These are phyloP conservation scores for Melieria omissa DNA, from an alignment of 2,888 invertebrate genomes.

Conservation along the genomic window DNA sequence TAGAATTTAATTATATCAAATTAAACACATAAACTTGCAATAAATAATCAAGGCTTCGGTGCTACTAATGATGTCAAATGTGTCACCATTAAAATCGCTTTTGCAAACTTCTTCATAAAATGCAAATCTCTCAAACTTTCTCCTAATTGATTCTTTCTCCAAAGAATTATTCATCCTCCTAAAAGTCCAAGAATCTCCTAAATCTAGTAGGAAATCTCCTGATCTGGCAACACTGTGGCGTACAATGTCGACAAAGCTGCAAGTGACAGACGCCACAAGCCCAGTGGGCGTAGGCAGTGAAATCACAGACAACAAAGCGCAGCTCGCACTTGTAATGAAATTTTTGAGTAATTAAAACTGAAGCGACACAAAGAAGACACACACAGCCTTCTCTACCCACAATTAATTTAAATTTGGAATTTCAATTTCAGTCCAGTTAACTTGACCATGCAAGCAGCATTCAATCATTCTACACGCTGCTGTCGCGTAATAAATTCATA, in stretches of 20 bases:
- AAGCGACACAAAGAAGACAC: not conserved
- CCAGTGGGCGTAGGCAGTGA: not conserved
- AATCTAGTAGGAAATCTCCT: too few relatives aligned
- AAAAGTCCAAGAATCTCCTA: not conserved
- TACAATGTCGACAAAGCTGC: not conserved
- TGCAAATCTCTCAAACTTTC: too few relatives aligned
- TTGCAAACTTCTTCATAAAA: too few relatives aligned
- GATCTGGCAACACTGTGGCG: not conserved
- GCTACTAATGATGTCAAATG: too few relatives aligned
- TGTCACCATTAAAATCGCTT: too few relatives aligned
- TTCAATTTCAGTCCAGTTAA: not conserved
- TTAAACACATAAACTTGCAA: not conserved
- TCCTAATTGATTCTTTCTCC: not conserved
- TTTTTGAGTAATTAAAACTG: not conserved
- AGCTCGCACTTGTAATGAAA: not conserved
- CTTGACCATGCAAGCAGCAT: too few relatives aligned
- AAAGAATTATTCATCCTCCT: not conserved
- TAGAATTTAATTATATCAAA: not conserved
- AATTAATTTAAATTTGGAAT: constrained; percentile 16
- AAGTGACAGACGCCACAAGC: not conserved
- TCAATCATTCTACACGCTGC: too few relatives aligned
- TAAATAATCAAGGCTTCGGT: too few relatives aligned
- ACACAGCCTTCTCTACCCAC: not conserved
- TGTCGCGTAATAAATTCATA: too few relatives aligned
- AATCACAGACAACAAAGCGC: too few relatives aligned